A percentile compares a stretch with the other conserved stretches of the same genome.
These are phyloP conservation scores for Cataglyphis rosenhaueri DNA, from an alignment of 2,888 invertebrate genomes.

Conservation along the genomic window DNA sequence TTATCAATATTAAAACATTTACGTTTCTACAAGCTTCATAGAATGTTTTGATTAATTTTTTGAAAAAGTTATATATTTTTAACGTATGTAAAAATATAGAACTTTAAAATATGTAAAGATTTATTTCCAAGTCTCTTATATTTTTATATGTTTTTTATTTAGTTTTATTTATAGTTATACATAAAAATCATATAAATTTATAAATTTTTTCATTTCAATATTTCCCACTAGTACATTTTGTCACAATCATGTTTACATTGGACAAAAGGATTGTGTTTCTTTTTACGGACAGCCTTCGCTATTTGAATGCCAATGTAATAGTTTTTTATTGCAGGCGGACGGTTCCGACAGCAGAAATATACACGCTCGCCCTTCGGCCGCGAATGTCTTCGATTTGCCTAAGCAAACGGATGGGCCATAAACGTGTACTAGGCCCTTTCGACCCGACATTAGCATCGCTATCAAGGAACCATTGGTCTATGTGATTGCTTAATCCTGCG, in stretches of 20 bases:
- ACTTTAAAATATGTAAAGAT: background rate
- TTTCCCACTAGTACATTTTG: background rate
- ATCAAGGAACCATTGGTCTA: conserved; percentile 79
- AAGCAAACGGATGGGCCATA: conserved; percentile 78
- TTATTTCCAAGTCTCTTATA: background rate
- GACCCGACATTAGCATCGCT: conserved; percentile 81
- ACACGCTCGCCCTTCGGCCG: conserved; percentile 60
- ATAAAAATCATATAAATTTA: background rate
- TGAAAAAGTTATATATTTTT: background rate
- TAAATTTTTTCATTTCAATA: background rate
- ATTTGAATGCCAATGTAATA: conserved; percentile 63
- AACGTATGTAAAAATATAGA: background rate
- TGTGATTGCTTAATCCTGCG: conserved; percentile 81
- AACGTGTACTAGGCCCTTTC: conserved; percentile 74
- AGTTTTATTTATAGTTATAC: background rate
- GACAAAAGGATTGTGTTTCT: background rate
- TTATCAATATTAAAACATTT: background rate
- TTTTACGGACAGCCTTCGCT: conserved; percentile 51
- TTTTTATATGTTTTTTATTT: background rate
- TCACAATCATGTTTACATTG: background rate
- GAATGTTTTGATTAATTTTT: background rate
- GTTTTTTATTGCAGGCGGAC: conserved; percentile 67
- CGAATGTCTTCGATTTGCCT: conserved; percentile 75
- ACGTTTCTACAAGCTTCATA: background rate
- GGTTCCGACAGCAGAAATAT: conserved; percentile 55